These are phyloP conservation scores for Lamellibrachia columna DNA, from an alignment of 2,888 invertebrate species.

Conservation along the genomic window DNA sequence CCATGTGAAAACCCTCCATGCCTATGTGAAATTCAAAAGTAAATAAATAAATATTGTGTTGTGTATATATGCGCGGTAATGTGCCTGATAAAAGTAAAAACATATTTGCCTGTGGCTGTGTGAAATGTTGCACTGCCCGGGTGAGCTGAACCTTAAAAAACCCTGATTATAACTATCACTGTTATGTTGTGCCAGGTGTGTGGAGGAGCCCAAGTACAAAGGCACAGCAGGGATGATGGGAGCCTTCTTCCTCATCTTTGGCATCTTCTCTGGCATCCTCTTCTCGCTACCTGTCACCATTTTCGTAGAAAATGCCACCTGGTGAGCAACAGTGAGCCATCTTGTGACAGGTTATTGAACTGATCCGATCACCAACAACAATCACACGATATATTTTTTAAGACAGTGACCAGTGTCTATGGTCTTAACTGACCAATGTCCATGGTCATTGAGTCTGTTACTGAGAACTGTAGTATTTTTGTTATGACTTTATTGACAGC, in stretches of 20 bases:
- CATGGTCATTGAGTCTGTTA: neutral
- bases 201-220: slow-evolving; percentile 81
- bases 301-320: slow-evolving; percentile 33
- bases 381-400: neutral
- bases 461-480: neutral
- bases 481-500: neutral
- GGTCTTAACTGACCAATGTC: no score
- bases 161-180: neutral
- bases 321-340: neutral
- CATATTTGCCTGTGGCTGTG: no score
- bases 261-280: slow-evolving; percentile 84
- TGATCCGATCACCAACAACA: neutral
- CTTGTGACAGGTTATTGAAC: neutral
- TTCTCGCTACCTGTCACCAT: slow-evolving; percentile 55
- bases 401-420: neutral
- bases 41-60: no score
- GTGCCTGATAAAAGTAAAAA: no score
- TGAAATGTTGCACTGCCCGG: no score
- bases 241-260: slow-evolving; percentile 89
- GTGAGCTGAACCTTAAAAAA: no score
- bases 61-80: no score
- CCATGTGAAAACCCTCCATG: no score
- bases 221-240: slow-evolving; percentile 95
- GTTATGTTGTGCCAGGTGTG: slow-evolving; percentile 28
- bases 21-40: no score